phyloP scores from a whole-genome alignment of 2,113 vertebrate genomes.

The Lipophrys pholis region DNA sequence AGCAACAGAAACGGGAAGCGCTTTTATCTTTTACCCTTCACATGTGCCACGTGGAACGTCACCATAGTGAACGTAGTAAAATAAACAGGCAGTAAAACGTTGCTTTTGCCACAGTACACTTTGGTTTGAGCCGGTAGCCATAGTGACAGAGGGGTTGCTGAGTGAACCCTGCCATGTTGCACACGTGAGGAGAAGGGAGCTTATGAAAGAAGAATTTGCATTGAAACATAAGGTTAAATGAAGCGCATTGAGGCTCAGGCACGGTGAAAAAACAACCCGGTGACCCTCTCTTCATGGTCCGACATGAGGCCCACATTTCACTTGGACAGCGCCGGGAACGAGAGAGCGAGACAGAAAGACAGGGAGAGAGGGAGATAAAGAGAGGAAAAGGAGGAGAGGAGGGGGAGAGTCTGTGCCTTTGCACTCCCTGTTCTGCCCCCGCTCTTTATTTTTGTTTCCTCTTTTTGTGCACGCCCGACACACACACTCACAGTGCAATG shows the following conservation, averaged over 20 bases:
- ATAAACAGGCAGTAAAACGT: slow-evolving; percentile 65
- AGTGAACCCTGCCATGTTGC: slow-evolving; percentile 76
- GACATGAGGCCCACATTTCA: slow-evolving; percentile 80
- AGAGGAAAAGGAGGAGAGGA: slow-evolving; percentile 62
- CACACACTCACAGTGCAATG: slow-evolving; percentile 83
- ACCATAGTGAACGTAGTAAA: slow-evolving; percentile 44
- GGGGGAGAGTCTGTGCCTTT: slow-evolving; percentile 73
- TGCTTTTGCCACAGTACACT: slow-evolving; percentile 48
- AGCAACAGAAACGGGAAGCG: slow-evolving; percentile 12
- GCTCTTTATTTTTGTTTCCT: slow-evolving; percentile 83
- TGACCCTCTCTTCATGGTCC: slow-evolving; percentile 76
- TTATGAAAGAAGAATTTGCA: slow-evolving; percentile 79
- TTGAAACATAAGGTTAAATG: slow-evolving; percentile 84
- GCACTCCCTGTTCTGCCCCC: slow-evolving; percentile 83
- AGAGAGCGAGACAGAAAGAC: slow-evolving; percentile 49
- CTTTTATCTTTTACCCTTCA: slow-evolving; percentile 14
- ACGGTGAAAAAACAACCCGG: slow-evolving; percentile 70
- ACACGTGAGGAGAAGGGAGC: slow-evolving; percentile 72
- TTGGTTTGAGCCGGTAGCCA: slow-evolving; percentile 59
- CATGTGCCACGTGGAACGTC: slow-evolving; percentile 47
- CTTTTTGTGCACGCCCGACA: slow-evolving; percentile 78
- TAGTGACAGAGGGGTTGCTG: slow-evolving; percentile 62
- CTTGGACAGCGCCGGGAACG: slow-evolving; percentile 87
- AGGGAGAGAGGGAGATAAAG: slow-evolving; percentile 53
- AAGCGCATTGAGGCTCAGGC: slow-evolving; percentile 74